phyloP scores from a whole-genome alignment of 1,140 invertebrate genomes.

The Agrypnia vestita region DNA sequence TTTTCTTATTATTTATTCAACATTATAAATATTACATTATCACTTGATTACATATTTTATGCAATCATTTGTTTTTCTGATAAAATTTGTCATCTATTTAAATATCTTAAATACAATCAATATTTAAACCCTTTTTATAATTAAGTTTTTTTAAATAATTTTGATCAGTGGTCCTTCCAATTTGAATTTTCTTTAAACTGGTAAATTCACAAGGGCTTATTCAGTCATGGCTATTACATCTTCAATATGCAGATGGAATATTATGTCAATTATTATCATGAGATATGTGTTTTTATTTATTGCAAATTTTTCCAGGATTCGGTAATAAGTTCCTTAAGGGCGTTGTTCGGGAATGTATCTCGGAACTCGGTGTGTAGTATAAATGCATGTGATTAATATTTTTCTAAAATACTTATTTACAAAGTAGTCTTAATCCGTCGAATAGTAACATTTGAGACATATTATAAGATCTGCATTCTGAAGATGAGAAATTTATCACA shows the following conservation, averaged over 20 bases:
- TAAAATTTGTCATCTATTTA: too few species aligned
- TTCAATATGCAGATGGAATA: constrained; percentile 34
- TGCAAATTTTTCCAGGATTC: background rate
- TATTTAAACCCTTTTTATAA: constrained; percentile 23
- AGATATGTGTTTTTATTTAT: constrained; percentile 1
- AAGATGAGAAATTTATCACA: constrained; percentile 39
- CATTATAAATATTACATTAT: constrained; percentile 13
- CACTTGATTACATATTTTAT: background rate
- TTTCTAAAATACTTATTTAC: constrained; percentile 25
- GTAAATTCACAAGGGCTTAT: constrained; percentile 41
- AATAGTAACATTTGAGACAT: constrained; percentile 22
- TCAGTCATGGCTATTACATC: constrained; percentile 30
- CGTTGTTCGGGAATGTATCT: too few species aligned
- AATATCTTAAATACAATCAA: background rate
- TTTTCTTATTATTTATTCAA: constrained; percentile 42
- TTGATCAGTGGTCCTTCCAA: background rate
- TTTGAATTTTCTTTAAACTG: constrained; percentile 31
- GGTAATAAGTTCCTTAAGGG: background rate
- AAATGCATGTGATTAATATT: background rate
- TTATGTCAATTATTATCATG: constrained; percentile 25
- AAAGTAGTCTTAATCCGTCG: constrained; percentile 4
- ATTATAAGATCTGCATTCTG: constrained; percentile 36
- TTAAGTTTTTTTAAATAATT: constrained; percentile 13
- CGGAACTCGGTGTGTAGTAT: constrained; percentile 3
- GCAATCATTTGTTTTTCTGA: constrained; percentile 5